Evolutionary conservation across 2,888 invertebrate species (phyloP), one percentile per base, ranked within the genome.

Genomic region (Myopa tessellatipennis): DNA sequence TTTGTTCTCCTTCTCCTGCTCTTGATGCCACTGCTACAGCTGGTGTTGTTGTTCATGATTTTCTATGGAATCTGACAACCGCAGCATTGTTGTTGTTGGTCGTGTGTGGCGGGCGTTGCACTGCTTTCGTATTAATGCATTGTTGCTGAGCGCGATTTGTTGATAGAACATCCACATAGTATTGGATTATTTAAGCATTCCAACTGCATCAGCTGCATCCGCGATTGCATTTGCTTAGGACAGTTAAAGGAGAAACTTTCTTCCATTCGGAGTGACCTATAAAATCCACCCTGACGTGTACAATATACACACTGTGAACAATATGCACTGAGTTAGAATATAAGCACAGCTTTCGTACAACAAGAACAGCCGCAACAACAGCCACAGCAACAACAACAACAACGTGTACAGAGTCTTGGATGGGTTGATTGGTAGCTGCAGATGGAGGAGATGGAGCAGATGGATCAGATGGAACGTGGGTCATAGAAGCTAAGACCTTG

Each of bases 21-120:
- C n/a, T 16, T 71, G 55, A 8, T 45, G 55, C n/a, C 52, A n/a
- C 26, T 14, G 63, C 67, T 77, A 63, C 55, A 52, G 6, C 6
- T 38, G 74, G 55, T 63, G 65, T 74, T 74, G 69, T 69, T 55
- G 74, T 60, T 55, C 36, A 40, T 72, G 61, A 38, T 72, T 60
- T 72, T 34, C 58, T 60, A 40, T 60, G 16, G 72, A 72, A 60
- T 72, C 52, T 55, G 36, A 36, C 40, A 52, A 18, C 72, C 60
- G 8, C 34, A 16, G 58, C 12, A n/a, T 4, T 36, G 40, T 67
- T 73, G 65, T 16, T 73, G 78, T 69, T 38, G 12, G n/a, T 52
- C 18, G n/a, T 34, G 38, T 52, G 16, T 36, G 55, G 58, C 58
- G 36, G 38, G 12, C 38, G 58, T 1, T 72, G 60, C 40, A 45